Evolutionary conservation across 2,113 vertebrate species (phyloP).

Genomic region (Lasiurus cinereus): DNA sequence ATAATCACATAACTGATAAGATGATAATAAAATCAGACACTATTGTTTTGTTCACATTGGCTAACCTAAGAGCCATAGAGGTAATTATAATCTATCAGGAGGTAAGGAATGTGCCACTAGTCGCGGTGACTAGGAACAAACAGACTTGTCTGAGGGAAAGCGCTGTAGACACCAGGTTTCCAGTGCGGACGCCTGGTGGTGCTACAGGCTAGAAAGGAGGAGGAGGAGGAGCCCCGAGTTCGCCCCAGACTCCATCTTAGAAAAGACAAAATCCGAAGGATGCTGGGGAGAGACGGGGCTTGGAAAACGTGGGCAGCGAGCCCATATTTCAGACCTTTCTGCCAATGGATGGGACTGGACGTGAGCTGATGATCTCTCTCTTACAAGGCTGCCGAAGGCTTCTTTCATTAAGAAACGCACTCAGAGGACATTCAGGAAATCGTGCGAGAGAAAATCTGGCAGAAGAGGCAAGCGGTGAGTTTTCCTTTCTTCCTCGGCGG

Average conservation of each 20-base stretch:
- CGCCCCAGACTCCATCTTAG: neutral
- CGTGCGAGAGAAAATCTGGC: conserved; percentile 8
- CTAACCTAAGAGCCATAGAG: neutral
- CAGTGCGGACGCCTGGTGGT: conserved; percentile 2
- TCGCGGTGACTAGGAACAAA: neutral
- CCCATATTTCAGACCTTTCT: neutral
- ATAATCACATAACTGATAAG: neutral
- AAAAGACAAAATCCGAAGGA: conserved; percentile 26
- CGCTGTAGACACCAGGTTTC: neutral
- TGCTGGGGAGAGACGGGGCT: neutral
- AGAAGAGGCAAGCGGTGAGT: neutral
- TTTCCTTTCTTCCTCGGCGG: neutral
- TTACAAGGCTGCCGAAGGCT: neutral
- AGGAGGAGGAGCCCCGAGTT: neutral
- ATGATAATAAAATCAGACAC: neutral
- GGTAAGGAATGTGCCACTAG: neutral
- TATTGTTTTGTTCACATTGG: neutral
- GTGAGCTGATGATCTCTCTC: neutral
- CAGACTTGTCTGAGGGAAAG: neutral
- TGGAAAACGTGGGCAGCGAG: neutral
- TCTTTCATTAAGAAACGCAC: neutral
- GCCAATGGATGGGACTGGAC: neutral
- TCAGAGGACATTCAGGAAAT: neutral
- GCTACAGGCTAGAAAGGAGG: neutral
- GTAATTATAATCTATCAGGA: neutral